Conservation (phyloP, 2,797 vertebrate genomes). For the Enoplosus armatus region DNA sequence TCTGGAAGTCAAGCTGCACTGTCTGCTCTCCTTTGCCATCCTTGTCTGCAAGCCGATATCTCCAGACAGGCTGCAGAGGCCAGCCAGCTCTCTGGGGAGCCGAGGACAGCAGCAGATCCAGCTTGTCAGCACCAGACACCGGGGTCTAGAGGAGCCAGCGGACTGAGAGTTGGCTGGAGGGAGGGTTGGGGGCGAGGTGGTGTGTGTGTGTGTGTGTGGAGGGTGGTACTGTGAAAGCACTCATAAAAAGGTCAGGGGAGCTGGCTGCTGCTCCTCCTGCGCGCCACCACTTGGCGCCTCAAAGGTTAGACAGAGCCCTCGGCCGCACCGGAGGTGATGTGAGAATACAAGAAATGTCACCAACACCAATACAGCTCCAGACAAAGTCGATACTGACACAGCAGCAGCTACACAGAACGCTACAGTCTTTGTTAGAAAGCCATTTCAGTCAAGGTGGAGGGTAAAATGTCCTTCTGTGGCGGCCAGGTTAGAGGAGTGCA, state of each 20-base stretch:
- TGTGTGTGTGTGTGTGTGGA: background rate
- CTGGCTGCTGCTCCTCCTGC: slow-evolving; percentile 54
- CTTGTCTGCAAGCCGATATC: slow-evolving; percentile 39
- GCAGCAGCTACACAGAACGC: slow-evolving; percentile 46
- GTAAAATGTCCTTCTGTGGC: slow-evolving; percentile 27
- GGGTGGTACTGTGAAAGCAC: slow-evolving; percentile 45
- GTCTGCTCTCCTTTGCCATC: slow-evolving; percentile 46
- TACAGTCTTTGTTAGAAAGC: slow-evolving; percentile 52
- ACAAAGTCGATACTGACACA: slow-evolving; percentile 72
- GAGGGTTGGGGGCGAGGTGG: background rate
- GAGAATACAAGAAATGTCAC: slow-evolving; percentile 76
- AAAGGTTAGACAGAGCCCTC: slow-evolving; percentile 77
- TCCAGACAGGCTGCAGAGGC: slow-evolving; percentile 48
- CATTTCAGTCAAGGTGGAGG: slow-evolving; percentile 27
- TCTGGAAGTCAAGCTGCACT: slow-evolving; percentile 36
- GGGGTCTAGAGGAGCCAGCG: slow-evolving; percentile 34
- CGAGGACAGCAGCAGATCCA: slow-evolving; percentile 56
- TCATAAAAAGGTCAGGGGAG: slow-evolving; percentile 78
- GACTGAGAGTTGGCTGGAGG: slow-evolving; percentile 30
- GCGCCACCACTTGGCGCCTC: slow-evolving; percentile 64
- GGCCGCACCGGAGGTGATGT: slow-evolving; percentile 63
- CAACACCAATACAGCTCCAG: slow-evolving; percentile 60
- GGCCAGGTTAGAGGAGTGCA: slow-evolving; percentile 20
- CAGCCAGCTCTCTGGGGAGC: slow-evolving; percentile 50
- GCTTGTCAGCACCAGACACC: slow-evolving; percentile 50